Conservation (phyloP, 2,113 vertebrate species). For the Colossoma macropomum region DNA sequence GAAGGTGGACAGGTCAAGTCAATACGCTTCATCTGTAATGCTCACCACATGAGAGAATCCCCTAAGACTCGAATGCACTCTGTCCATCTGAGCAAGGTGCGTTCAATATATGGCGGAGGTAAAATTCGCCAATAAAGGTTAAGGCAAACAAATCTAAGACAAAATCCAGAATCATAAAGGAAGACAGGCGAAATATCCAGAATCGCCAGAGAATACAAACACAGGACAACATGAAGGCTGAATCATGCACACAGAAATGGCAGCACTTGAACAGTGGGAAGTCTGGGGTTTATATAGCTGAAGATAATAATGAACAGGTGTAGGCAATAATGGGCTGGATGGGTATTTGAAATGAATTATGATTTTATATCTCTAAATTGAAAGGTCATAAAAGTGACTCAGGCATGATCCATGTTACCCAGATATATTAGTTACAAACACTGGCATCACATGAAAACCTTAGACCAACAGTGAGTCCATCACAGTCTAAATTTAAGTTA, state of each 20-base stretch:
- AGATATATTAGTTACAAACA: too few relatives aligned
- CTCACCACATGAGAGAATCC: slow-evolving; percentile 1
- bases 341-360: too few relatives aligned
- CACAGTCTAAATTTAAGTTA: too few relatives aligned
- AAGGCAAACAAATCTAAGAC: neutral
- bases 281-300: too few relatives aligned
- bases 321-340: too few relatives aligned
- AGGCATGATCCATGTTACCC: too few relatives aligned
- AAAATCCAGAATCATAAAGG: neutral
- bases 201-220: neutral
- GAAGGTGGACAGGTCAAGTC: slow-evolving; percentile 51
- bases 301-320: too few relatives aligned
- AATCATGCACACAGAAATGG: neutral
- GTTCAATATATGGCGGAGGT: neutral
- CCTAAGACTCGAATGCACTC: neutral
- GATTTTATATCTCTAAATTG: too few relatives aligned
- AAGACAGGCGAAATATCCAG: neutral
- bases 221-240: neutral
- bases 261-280: neutral
- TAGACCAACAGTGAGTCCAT: too few relatives aligned
- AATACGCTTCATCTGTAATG: slow-evolving; percentile 13
- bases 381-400: too few relatives aligned
- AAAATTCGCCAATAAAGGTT: neutral
- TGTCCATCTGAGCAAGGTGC: neutral
- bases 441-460: too few relatives aligned